Percentiles rank a stretch among this genome's conserved stretches.
Evolutionary conservation across 2,113 vertebrate species (phyloP).

Genomic region (Brienomyrus longianalis): DNA sequence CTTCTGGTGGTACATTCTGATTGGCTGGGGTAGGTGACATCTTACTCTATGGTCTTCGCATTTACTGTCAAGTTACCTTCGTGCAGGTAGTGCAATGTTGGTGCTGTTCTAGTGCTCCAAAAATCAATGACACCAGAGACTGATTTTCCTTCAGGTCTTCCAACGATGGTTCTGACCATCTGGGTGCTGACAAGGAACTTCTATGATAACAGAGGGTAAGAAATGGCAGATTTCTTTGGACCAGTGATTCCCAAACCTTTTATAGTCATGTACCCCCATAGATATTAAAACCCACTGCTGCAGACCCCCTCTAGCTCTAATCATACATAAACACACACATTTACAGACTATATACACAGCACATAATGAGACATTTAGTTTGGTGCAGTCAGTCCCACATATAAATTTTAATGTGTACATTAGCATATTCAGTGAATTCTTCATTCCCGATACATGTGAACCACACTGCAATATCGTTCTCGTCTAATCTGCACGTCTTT

Average conservation of each 20-base stretch:
- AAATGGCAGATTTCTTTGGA: not conserved
- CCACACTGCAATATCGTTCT: not conserved
- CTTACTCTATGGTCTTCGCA: not conserved
- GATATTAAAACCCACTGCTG: not conserved
- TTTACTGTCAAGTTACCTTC: not conserved
- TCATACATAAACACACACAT: not conserved
- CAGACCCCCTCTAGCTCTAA: not conserved
- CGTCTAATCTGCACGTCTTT: not conserved
- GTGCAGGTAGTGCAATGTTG: not conserved
- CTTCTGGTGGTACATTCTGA: slow-evolving; percentile 80
- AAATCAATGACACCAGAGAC: not conserved
- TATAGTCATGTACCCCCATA: not conserved
- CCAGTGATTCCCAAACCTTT: not conserved
- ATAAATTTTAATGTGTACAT: not conserved
- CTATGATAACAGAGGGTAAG: slow-evolving; percentile 60
- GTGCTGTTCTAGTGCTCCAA: not conserved
- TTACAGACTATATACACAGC: not conserved
- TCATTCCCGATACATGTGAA: not conserved
- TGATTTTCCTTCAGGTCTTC: slow-evolving; percentile 46
- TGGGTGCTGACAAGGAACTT: slow-evolving; percentile 63
- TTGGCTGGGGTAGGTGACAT: slow-evolving; percentile 65
- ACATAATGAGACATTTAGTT: not conserved
- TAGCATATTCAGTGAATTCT: not conserved
- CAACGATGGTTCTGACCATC: slow-evolving; percentile 52
- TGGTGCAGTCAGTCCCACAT: not conserved